These are phyloP conservation scores for Catostylus mosaicus DNA, from an alignment of 30 jellyfish, hydroid and myxozoan species.

Conservation along the genomic window DNA sequence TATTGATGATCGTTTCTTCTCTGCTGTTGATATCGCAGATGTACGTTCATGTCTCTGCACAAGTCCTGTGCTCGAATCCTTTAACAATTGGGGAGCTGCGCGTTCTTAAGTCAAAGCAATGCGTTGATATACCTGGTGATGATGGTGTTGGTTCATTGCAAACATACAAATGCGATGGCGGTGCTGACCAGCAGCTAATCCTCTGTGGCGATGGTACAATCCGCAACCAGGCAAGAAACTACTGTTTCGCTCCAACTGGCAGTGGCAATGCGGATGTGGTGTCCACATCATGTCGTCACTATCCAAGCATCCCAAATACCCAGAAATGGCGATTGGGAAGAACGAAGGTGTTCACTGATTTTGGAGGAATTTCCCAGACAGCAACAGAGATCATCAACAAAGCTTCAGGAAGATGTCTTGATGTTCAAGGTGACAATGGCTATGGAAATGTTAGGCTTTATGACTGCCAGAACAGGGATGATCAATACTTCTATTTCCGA, in stretches of 20 bases:
- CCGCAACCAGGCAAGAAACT: slow-evolving; percentile 32
- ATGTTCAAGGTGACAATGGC: slow-evolving; percentile 13
- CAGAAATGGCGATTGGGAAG: slow-evolving; percentile 30
- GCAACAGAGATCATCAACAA: slow-evolving; percentile 35
- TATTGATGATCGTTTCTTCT: too few species aligned
- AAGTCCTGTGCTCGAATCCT: slow-evolving; percentile 32
- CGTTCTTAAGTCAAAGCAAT: slow-evolving; percentile 15
- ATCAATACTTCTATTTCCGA: slow-evolving; percentile 43
- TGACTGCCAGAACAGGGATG: slow-evolving; percentile 16
- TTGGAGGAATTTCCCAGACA: slow-evolving; percentile 25
- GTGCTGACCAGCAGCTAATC: slow-evolving; percentile 21
- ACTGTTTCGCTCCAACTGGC: slow-evolving; percentile 45
- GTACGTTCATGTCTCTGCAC: too few species aligned
- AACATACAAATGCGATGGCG: slow-evolving; percentile 38
- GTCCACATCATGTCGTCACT: background rate
- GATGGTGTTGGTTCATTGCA: slow-evolving; percentile 30
- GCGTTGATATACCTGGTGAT: slow-evolving; percentile 33
- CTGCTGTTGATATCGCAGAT: too few species aligned
- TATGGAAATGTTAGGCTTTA: slow-evolving; percentile 1
- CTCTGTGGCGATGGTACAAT: slow-evolving; percentile 47
- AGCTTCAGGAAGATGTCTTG: slow-evolving; percentile 36
- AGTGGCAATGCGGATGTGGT: slow-evolving; percentile 15
- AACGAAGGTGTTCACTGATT: slow-evolving; percentile 13
- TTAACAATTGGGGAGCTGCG: slow-evolving; percentile 41
- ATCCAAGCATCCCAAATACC: slow-evolving; percentile 5